Evolutionary conservation across 2,888 invertebrate genomes (phyloP), one percentile per base, ranked within the genome.

Genomic region (Brachypterus glaber): DNA sequence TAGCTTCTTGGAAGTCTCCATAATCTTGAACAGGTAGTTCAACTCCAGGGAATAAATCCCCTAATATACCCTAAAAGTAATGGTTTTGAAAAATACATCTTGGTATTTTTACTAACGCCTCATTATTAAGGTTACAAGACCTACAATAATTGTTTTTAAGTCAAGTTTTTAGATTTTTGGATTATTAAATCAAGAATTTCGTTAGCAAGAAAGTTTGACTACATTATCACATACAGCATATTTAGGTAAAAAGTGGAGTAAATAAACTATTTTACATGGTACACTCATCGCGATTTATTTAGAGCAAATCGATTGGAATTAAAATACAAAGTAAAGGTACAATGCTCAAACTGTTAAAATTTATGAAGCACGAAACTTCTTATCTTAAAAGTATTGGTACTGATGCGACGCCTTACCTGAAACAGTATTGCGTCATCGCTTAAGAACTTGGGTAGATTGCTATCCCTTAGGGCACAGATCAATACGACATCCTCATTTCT

Each of bases 371-470:
- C 5, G 12, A 4, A 30, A 17, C 4, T 4, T 21, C 15, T 5
- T 32, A 3, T 11, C 13, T n/a, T 14, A 21, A 34, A 3, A 14
- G 3, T 16, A 12, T 25, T 30, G 8, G 27, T 9, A 27, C 4
- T 9, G 11, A 11, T 11, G 4, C 7, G 5, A 5, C 27, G 5
- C 37, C 32, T 43, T 58, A 75, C 76, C 60, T 76, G 80, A 59
- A 92, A 91, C 0, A 92, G 69, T 14, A 82, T 59, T 0, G 85
- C 85, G 60, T 92, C 92, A 33, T 90, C 86, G 1, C 81, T 75
- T 37, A 92, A 64, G 62, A 92, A 91, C 64, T 92, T 92, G 1
- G 92, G 91, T 46, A 92, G 67, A 63, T 92, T 92, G 50, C 87
- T 88, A 65, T 92, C 91, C 44, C 89, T 74, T 4, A 92, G 63